phyloP scores from a whole-genome alignment of 2,113 vertebrate species.

The Leptobrachium leishanense region DNA sequence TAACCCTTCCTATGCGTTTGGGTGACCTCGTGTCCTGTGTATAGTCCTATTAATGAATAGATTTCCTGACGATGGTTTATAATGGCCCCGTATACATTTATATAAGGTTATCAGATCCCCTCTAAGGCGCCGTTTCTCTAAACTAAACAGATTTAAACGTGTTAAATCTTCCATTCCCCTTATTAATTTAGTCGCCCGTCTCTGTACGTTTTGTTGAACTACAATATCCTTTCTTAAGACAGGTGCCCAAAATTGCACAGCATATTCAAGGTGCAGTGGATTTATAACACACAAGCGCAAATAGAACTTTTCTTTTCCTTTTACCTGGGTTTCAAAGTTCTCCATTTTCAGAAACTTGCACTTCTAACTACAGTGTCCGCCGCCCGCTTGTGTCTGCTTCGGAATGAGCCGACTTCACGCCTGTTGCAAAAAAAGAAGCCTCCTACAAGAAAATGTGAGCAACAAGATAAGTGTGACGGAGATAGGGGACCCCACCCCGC shows the following conservation, averaged over 20 bases:
- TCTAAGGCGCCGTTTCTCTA: too few species aligned
- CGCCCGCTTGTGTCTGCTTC: background rate
- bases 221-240: too few species aligned
- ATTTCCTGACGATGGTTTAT: too few species aligned
- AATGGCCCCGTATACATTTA: too few species aligned
- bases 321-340: background rate
- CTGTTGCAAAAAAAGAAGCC: background rate
- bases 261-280: background rate
- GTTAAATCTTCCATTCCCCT: too few species aligned
- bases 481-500: constrained; percentile 12
- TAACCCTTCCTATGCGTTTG: too few species aligned
- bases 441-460: constrained; percentile 13
- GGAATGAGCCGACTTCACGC: background rate
- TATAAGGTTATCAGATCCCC: too few species aligned
- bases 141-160: background rate
- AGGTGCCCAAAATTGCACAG: background rate
- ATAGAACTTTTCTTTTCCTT: background rate
- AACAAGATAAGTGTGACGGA: constrained; percentile 11
- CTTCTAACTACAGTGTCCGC: background rate
- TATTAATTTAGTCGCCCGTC: too few species aligned
- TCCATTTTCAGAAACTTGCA: background rate
- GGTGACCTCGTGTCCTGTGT: too few species aligned
- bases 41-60: too few species aligned
- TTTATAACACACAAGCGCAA: background rate
- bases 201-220: too few species aligned